Percentiles rank a stretch among this genome's conserved stretches.
phyloP scores from a whole-genome alignment of 2,888 invertebrate species.

The Hydrotaea diabolus region DNA sequence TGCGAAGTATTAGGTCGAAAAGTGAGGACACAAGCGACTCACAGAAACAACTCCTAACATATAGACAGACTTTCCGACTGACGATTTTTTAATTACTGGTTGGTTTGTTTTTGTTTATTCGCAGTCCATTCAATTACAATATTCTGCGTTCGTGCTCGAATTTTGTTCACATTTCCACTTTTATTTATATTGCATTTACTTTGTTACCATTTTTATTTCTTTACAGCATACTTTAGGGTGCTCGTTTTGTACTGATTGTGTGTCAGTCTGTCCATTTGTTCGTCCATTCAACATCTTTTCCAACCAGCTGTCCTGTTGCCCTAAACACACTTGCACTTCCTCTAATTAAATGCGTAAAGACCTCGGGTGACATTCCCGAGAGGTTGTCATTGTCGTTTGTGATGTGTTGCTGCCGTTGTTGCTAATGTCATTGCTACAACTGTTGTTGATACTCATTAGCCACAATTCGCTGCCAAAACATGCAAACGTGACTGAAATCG shows the following conservation, averaged over 20 bases:
- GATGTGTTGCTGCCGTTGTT: not conserved
- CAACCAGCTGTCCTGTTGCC: not conserved
- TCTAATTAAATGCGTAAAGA: not conserved
- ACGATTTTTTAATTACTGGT: too few species aligned
- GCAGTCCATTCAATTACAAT: not conserved
- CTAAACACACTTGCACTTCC: not conserved
- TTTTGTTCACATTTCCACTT: not conserved
- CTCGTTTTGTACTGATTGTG: not conserved
- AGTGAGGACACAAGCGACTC: too few species aligned
- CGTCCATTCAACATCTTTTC: too few species aligned
- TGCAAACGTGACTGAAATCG: slow-evolving; percentile 56
- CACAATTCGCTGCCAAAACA: slow-evolving; percentile 10
- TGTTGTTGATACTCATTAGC: not conserved
- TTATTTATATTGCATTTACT: slow-evolving; percentile 5
- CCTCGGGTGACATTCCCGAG: not conserved
- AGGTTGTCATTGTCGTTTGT: not conserved
- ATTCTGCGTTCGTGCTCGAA: not conserved
- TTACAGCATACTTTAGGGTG: too few species aligned
- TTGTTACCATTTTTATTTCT: not conserved
- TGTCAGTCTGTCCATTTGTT: not conserved
- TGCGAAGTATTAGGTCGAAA: too few species aligned
- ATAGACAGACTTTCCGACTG: too few species aligned
- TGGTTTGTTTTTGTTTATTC: not conserved
- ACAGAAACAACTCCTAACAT: too few species aligned
- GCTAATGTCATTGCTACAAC: not conserved